Evolutionary conservation across 2,888 invertebrate genomes (phyloP).

Genomic region (Rotaria sp.): DNA sequence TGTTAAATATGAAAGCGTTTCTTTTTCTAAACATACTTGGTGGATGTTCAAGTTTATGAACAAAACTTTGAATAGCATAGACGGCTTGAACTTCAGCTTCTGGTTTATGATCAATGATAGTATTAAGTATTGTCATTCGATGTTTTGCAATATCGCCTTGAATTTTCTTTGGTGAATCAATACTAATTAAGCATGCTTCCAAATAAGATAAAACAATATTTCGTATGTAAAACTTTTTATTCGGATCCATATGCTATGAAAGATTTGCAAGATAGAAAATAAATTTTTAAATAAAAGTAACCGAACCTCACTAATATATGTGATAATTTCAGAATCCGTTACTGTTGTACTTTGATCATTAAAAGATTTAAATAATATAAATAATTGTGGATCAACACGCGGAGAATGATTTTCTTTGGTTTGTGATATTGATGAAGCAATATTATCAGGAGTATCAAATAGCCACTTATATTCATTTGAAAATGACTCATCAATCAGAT

Average conservation of each 20-base stretch:
- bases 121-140: background rate
- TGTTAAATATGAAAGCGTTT: too few species aligned
- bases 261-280: too few species aligned
- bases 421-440: background rate
- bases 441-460: background rate
- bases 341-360: background rate
- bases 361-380: background rate
- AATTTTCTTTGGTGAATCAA: background rate
- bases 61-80: slow-evolving; percentile 72
- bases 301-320: background rate
- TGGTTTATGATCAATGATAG: slow-evolving; percentile 51
- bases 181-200: background rate
- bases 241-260: background rate
- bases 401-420: background rate
- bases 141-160: background rate
- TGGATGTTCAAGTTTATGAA: slow-evolving; percentile 73
- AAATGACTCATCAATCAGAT: background rate
- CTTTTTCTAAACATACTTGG: too few species aligned
- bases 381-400: background rate
- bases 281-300: too few species aligned
- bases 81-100: slow-evolving; percentile 72
- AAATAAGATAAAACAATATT: slow-evolving; percentile 6
- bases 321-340: background rate
- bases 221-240: background rate
- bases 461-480: background rate